Evolutionary conservation across 1,140 invertebrate genomes (phyloP).

Genomic region (Drosophila watanabei): DNA sequence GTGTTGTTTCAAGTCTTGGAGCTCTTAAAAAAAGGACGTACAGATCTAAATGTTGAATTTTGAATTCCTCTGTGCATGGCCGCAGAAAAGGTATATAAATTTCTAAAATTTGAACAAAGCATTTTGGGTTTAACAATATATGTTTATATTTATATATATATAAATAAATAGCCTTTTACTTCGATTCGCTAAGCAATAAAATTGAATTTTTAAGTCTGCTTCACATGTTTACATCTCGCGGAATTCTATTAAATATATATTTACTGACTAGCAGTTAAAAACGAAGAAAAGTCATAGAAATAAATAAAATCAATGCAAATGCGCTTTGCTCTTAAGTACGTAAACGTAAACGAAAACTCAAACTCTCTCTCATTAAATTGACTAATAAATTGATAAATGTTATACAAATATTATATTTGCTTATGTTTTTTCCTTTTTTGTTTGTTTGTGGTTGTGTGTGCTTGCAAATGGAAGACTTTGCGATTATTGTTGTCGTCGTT

Average conservation of each 20-base stretch:
- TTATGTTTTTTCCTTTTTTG: background rate
- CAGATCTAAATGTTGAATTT: conserved; percentile 60
- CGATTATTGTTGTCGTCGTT: conserved; percentile 72
- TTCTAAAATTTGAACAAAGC: conserved; percentile 43
- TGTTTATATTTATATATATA: conserved; percentile 32
- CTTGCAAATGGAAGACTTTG: conserved; percentile 81
- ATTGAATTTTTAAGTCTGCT: conserved; percentile 52
- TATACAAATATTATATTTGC: conserved; percentile 51
- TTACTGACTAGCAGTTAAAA: conserved; percentile 83
- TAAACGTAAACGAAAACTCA: conserved; percentile 66
- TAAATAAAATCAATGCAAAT: conserved; percentile 74
- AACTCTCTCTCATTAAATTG: conserved; percentile 61
- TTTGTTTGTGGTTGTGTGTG: background rate
- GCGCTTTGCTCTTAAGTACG: conserved; percentile 69
- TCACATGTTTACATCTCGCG: conserved; percentile 41
- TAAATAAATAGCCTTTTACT: conserved; percentile 79
- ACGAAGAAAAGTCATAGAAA: conserved; percentile 59
- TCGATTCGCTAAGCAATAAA: conserved; percentile 68
- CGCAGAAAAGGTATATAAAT: conserved; percentile 58
- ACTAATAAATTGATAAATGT: conserved; percentile 56
- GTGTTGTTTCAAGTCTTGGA: conserved; percentile 74
- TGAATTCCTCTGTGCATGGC: conserved; percentile 80
- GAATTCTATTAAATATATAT: conserved; percentile 61
- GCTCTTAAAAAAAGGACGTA: conserved; percentile 70
- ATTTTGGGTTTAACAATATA: conserved; percentile 49